These are phyloP conservation scores for Drosophila basisetae DNA, from an alignment of 2,888 invertebrate genomes.

Conservation along the genomic window DNA sequence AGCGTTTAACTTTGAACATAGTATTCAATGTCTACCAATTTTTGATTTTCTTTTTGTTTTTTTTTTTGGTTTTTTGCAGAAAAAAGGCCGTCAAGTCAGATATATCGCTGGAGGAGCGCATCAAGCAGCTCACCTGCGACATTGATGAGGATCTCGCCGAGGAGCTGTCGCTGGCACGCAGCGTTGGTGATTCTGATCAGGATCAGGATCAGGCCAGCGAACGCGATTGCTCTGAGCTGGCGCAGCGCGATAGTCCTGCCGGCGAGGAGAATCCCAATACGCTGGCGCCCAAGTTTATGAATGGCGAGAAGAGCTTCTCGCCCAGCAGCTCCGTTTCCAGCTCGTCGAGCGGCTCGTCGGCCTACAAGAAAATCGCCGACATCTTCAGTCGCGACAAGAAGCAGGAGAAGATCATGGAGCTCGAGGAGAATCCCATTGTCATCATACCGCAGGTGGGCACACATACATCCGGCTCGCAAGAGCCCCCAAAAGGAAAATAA, in stretches of 20 bases:
- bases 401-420: slow-evolving; percentile 85
- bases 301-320: slow-evolving; percentile 88
- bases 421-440: slow-evolving; percentile 85
- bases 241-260: slow-evolving; percentile 88
- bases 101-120: slow-evolving; percentile 93
- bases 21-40: not conserved
- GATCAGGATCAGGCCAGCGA: slow-evolving; percentile 58
- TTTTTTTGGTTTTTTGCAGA: slow-evolving; percentile 49
- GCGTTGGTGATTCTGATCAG: slow-evolving; percentile 55
- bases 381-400: slow-evolving; percentile 85
- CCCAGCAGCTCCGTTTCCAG: slow-evolving; percentile 87
- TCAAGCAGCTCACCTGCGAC: slow-evolving; percentile 93
- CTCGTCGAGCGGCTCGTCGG: slow-evolving; percentile 87
- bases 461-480: not conserved
- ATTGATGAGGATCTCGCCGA: slow-evolving; percentile 88
- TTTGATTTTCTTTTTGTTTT: not conserved
- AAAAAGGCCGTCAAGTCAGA: slow-evolving; percentile 86
- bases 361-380: slow-evolving; percentile 87
- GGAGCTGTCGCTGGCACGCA: slow-evolving; percentile 58
- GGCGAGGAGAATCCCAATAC: slow-evolving; percentile 87
- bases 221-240: slow-evolving; percentile 82
- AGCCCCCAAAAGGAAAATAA: too few species aligned
- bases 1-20: too few species aligned
- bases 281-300: slow-evolving; percentile 79
- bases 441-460: slow-evolving; percentile 85